phyloP scores from a whole-genome alignment of 2,113 vertebrate genomes.

The Psittacus erithacus region DNA sequence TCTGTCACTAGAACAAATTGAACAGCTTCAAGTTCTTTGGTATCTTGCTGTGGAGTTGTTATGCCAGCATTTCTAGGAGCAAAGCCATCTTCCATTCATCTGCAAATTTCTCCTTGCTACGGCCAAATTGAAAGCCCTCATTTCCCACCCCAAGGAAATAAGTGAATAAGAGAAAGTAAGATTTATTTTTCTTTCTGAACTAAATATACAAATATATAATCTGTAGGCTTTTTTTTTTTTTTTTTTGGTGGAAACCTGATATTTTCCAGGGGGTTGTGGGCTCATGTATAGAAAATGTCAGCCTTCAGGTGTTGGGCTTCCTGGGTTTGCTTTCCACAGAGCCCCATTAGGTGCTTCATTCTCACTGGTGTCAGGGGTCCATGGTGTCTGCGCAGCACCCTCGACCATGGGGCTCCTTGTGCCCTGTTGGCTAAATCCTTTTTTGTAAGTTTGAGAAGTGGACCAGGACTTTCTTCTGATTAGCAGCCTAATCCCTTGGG shows the following conservation, averaged over 20 bases:
- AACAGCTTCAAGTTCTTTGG: conserved; percentile 28
- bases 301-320: neutral
- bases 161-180: neutral
- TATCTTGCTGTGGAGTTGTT: neutral
- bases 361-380: neutral
- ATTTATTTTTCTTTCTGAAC: neutral
- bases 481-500: accelerated
- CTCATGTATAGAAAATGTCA: neutral
- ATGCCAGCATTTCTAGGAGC: conserved; percentile 48
- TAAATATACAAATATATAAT: neutral
- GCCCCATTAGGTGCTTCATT: neutral
- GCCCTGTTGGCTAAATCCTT: neutral
- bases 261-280: neutral
- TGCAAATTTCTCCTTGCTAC: conserved; percentile 12
- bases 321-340: neutral
- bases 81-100: conserved; percentile 52
- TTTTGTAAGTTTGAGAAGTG: neutral
- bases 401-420: accelerated
- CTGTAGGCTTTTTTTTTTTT: neutral
- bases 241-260: neutral
- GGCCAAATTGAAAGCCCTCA: neutral
- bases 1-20: conserved; percentile 46
- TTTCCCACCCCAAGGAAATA: conserved; percentile 15
- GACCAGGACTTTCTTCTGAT: neutral
- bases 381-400: neutral